Evolutionary conservation across 1,140 invertebrate species (phyloP).

Genomic region (Drosophila bocqueti): DNA sequence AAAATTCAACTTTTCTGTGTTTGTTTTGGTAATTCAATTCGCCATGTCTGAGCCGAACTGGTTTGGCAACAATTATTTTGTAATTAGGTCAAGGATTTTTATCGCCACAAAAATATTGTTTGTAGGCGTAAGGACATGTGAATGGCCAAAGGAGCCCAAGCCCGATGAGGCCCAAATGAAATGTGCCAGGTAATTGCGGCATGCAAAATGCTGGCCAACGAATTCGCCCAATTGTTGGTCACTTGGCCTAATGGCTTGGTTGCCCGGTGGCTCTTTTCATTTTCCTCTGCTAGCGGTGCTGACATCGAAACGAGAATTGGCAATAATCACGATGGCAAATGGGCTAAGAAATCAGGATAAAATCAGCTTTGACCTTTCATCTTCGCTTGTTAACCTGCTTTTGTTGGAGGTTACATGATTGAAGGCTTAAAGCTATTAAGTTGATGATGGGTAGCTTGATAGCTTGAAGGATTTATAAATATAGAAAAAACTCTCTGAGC

Average conservation of each 20-base stretch:
- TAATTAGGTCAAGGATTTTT: slow-evolving; percentile 83
- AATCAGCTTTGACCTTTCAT: slow-evolving; percentile 40
- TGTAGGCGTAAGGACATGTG: slow-evolving; percentile 38
- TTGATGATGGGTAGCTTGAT: slow-evolving; percentile 2
- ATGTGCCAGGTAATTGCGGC: slow-evolving; percentile 71
- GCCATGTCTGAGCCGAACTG: slow-evolving; percentile 37
- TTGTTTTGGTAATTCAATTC: slow-evolving; percentile 82
- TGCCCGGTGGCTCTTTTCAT: slow-evolving; percentile 26
- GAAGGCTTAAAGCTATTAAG: slow-evolving; percentile 3
- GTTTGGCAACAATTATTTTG: slow-evolving; percentile 79
- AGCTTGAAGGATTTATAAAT: background rate
- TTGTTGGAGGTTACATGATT: background rate
- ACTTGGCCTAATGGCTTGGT: slow-evolving; percentile 31
- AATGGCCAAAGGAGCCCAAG: slow-evolving; percentile 13
- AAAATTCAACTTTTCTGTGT: slow-evolving; percentile 59
- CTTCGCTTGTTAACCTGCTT: slow-evolving; percentile 22
- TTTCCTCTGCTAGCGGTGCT: background rate
- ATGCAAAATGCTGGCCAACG: slow-evolving; percentile 59
- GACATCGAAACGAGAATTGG: slow-evolving; percentile 41
- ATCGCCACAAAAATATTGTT: slow-evolving; percentile 40
- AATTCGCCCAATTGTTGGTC: slow-evolving; percentile 48
- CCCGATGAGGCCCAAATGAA: slow-evolving; percentile 34
- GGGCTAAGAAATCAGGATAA: slow-evolving; percentile 38
- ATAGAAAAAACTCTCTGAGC: background rate
- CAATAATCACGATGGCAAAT: slow-evolving; percentile 50